Conservation (phyloP, 64 coral and sea anemone species). For the Dendrophyllia cribrosa region DNA sequence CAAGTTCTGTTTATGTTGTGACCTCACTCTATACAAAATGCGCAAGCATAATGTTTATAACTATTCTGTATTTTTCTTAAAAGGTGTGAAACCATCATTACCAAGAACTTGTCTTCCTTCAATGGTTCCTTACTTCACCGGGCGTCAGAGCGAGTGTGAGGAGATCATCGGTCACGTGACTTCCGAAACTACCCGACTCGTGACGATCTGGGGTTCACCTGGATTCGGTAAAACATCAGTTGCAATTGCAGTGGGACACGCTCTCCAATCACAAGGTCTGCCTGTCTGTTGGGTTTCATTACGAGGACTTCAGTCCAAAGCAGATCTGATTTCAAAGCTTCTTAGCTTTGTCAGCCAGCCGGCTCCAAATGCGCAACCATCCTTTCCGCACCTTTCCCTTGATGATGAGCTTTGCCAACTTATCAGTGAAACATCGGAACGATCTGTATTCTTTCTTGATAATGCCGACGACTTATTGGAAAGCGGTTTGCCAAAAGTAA, state of each 20-base stretch:
- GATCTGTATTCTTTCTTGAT: too few relatives aligned
- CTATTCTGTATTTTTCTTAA: background rate
- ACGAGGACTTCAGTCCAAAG: constrained; percentile 15
- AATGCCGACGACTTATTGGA: constrained; percentile 38
- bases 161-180: background rate
- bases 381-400: background rate
- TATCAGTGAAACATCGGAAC: too few relatives aligned
- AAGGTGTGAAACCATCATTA: background rate
- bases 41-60: too few relatives aligned
- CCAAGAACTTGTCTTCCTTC: background rate
- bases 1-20: too few relatives aligned
- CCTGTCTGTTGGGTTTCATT: constrained; percentile 20
- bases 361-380: background rate
- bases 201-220: constrained; percentile 50
- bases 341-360: background rate
- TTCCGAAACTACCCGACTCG: background rate
- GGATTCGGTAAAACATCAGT: constrained; percentile 67
- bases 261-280: too few relatives aligned
- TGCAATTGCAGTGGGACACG: background rate
- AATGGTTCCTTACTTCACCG: constrained; percentile 38
- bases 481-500: background rate
- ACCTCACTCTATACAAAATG: too few relatives aligned
- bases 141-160: constrained; percentile 38
- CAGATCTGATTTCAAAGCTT: background rate
- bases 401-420: too few relatives aligned